Base-by-base conservation (phyloP, 2,797 vertebrate species). In the Psittacula derbiana region DNA sequence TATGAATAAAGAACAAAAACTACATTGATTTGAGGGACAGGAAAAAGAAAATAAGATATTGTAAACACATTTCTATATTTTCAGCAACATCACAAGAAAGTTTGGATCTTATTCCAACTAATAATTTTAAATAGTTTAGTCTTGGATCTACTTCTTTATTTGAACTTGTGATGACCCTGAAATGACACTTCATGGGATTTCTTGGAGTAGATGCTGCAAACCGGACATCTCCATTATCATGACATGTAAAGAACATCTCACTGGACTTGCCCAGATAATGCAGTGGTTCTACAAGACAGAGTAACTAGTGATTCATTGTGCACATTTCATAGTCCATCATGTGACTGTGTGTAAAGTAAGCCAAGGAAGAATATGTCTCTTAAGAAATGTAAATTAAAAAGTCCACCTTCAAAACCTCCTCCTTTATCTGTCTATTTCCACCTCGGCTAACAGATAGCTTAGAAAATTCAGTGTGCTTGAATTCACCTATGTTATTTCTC, bases 341-440 rank as follows among this genome's bases (percentile, higher is more conserved):
- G 6, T 70, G 44, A 60, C 14, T 88, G 38, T 20, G 2, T 36
- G 21, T 62, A 82, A 92, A 69, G 19, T 43, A 49, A 79, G n/a
- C 33, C 14, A 38, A 38, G 40, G n/a, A 80, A 31, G 21, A 85
- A 75, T 33, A 6, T 30, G 30, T 53, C 67, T n/a, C 58, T 92
- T 53, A 57, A 67, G 61, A 93, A 95, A 95, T 58, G 30, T 19
- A 38, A 92, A 75, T 83, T 86, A n/a, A 86, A 73, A 96, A 86
- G 21, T 65, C 62, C 36, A 69, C 53, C 71, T 92, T 91, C 44
- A 72, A 86, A 94, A 85, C 16, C 24, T 65, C 58, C 20, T 70
- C 18, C 27, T 83, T 90, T 73, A 67, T 79, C 49, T 88, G 6
- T 43, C 18, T 86, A 28, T 79, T 92, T 91, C 47, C 12, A 46